These are phyloP conservation scores for Grammomys dolichurus DNA, from an alignment of 2,113 vertebrate species.

Conservation along the genomic window DNA sequence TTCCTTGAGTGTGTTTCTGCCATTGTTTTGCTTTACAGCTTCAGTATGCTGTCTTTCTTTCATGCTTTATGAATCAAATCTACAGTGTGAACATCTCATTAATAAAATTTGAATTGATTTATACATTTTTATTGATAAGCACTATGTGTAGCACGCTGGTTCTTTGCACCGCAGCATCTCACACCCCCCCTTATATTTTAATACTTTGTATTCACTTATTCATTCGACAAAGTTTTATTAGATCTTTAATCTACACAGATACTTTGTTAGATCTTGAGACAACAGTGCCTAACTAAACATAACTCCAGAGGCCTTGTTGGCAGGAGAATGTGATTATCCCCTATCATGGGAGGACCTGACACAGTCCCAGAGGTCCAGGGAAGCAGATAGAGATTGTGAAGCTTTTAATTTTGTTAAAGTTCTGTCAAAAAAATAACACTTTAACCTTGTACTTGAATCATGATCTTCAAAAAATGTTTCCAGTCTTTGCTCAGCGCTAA, in stretches of 20 bases:
- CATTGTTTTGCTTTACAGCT: background rate
- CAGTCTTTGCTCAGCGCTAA: background rate
- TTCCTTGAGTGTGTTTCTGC: background rate
- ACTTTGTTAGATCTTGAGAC: background rate
- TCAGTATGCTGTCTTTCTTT: background rate
- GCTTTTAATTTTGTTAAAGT: background rate
- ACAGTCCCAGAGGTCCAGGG: background rate
- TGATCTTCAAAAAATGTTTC: background rate
- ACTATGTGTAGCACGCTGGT: background rate
- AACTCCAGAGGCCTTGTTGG: background rate
- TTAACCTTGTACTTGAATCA: background rate
- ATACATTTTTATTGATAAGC: background rate
- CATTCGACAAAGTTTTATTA: background rate
- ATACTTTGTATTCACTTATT: background rate
- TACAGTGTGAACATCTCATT: background rate
- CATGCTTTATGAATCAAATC: background rate
- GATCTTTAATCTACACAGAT: background rate
- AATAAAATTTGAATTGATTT: background rate
- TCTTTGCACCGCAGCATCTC: background rate
- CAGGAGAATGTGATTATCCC: fast-evolving
- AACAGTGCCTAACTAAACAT: background rate
- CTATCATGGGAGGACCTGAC: background rate
- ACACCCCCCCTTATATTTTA: background rate
- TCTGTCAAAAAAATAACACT: background rate
- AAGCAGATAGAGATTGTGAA: background rate